Percentiles rank a stretch among this genome's conserved stretches.
Conservation (phyloP, 2,797 vertebrate species). For the Rhadinocentrus ornatus region DNA sequence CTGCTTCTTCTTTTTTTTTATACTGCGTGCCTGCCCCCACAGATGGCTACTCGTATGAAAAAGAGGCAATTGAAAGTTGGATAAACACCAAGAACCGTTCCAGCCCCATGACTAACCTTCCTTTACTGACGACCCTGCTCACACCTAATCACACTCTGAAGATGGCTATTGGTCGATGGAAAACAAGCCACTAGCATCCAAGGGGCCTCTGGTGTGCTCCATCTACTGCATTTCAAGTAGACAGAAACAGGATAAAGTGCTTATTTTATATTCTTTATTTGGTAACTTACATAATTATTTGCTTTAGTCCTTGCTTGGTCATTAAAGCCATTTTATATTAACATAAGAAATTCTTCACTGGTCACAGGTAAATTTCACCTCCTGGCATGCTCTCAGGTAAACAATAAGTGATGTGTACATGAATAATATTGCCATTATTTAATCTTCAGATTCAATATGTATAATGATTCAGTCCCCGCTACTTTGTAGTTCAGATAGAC, state of each 20-base stretch:
- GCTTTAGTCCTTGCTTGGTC: background rate
- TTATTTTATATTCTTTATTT: background rate
- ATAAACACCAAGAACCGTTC: slow-evolving; percentile 89
- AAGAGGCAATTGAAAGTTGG: slow-evolving; percentile 93
- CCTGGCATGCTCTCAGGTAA: background rate
- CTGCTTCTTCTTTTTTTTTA: background rate
- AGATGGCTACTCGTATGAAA: slow-evolving; percentile 98
- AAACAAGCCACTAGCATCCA: slow-evolving; percentile 65
- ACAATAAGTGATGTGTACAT: background rate
- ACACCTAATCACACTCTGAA: slow-evolving; percentile 94
- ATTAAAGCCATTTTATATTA: background rate
- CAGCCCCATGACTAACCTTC: slow-evolving; percentile 97
- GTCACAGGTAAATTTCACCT: background rate
- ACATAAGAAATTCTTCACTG: background rate
- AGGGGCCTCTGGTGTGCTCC: background rate
- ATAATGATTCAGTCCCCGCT: too few relatives aligned
- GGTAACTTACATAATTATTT: background rate
- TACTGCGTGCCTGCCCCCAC: slow-evolving; percentile 22
- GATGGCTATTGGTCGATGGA: slow-evolving; percentile 95
- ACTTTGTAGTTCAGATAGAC: too few relatives aligned
- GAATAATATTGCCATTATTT: background rate
- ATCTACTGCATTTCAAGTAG: background rate
- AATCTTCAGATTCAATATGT: too few relatives aligned
- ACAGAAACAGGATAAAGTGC: slow-evolving; percentile 6
- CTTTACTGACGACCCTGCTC: slow-evolving; percentile 86